Evolutionary conservation across 2,113 vertebrate genomes (phyloP).

Genomic region (Pelusios castaneus): DNA sequence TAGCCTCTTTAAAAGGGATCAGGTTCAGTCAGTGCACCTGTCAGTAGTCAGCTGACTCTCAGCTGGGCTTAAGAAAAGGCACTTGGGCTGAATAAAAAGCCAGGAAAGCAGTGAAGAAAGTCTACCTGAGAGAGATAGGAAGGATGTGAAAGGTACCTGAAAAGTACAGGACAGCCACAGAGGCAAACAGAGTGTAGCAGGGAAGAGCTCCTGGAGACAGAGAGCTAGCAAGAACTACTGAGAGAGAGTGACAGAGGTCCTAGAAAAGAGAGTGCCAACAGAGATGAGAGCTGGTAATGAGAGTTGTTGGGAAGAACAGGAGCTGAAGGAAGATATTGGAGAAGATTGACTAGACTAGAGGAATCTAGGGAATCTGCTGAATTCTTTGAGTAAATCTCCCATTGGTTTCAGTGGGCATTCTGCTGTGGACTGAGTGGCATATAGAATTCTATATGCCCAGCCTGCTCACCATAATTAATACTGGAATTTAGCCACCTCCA

Average conservation of each 20-base stretch:
- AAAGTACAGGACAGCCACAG: not conserved
- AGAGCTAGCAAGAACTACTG: not conserved
- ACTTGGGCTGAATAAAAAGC: too few species aligned
- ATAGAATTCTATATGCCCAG: not conserved
- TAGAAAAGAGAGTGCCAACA: not conserved
- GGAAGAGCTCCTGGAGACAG: not conserved
- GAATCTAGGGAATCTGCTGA: too few species aligned
- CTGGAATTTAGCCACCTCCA: not conserved
- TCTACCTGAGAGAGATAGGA: not conserved
- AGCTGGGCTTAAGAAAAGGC: too few species aligned
- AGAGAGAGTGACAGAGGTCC: not conserved
- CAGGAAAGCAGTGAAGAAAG: not conserved
- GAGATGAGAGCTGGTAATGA: not conserved
- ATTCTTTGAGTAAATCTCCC: not conserved
- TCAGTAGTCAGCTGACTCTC: too few species aligned
- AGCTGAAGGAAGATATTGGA: not conserved
- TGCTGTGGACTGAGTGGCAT: not conserved
- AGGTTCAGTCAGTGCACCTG: too few species aligned
- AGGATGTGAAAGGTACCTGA: not conserved
- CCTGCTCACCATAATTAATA: not conserved
- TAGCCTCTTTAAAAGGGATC: too few species aligned
- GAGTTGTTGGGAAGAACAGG: not conserved
- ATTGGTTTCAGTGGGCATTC: not conserved
- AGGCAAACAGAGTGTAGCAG: not conserved
- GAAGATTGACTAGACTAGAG: not conserved